A percentile compares a stretch with the other conserved stretches of the same genome.
phyloP scores from a whole-genome alignment of 2,113 vertebrate genomes.

The Phylloscopus whistleri region DNA sequence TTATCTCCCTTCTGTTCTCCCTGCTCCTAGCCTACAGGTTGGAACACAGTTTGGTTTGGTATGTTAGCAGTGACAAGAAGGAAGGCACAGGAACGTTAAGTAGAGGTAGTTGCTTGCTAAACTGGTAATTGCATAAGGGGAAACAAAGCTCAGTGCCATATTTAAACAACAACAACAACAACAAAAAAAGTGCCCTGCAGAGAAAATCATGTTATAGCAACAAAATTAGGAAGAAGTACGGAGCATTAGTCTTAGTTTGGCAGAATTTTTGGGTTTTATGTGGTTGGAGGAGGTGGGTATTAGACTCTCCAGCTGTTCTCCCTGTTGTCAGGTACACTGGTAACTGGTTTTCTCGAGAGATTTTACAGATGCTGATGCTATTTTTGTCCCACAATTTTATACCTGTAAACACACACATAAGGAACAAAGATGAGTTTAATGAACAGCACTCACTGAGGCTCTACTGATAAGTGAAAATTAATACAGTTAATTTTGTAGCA shows the following conservation, averaged over 20 bases:
- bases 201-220: neutral
- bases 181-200: neutral
- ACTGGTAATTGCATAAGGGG: neutral
- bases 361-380: constrained; percentile 4
- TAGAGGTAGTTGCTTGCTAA: neutral
- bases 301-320: constrained; percentile 23
- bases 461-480: neutral
- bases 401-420: neutral
- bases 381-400: constrained; percentile 23
- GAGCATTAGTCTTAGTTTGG: neutral
- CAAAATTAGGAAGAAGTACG: neutral
- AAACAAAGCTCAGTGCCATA: neutral
- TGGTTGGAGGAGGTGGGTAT: neutral
- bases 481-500: neutral
- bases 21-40: neutral
- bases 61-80: neutral
- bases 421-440: constrained; percentile 23
- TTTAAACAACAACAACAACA: neutral
- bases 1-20: neutral
- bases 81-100: neutral
- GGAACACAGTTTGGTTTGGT: neutral
- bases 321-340: neutral
- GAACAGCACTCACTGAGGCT: neutral
- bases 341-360: constrained; percentile 6
- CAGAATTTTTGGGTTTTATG: neutral